Conservation (phyloP, 2,888 invertebrate genomes). For the Agrotis segetum region DNA sequence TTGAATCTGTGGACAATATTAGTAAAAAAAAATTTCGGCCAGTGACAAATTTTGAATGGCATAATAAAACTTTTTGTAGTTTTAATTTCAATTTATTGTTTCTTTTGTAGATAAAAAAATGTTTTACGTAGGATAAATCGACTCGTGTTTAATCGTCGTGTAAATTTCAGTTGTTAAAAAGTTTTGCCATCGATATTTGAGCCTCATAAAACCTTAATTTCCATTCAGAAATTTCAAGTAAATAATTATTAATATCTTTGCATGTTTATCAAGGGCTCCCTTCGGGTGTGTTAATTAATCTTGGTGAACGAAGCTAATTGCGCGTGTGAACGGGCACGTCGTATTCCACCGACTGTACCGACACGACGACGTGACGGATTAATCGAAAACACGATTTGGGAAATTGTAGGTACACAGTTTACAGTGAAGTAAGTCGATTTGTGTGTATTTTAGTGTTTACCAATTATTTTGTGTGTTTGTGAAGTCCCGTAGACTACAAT, state of each 20-base stretch:
- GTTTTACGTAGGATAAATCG: neutral
- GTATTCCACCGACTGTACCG: slow-evolving; percentile 50
- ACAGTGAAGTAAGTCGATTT: slow-evolving; percentile 38
- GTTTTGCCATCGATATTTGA: neutral
- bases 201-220: slow-evolving; percentile 12
- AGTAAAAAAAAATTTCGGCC: slow-evolving; percentile 14
- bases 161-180: neutral
- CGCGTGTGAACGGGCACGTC: slow-evolving; percentile 65
- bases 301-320: slow-evolving; percentile 79
- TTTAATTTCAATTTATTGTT: neutral
- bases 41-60: neutral
- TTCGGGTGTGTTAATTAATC: slow-evolving; percentile 79
- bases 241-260: slow-evolving; percentile 74
- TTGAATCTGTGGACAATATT: neutral
- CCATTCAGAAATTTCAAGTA: slow-evolving; percentile 60
- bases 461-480: slow-evolving; percentile 3
- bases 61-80: slow-evolving; percentile 1
- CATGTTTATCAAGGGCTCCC: slow-evolving; percentile 72
- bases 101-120: neutral
- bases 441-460: neutral
- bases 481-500: too few species aligned
- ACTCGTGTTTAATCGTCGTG: neutral
- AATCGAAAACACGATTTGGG: slow-evolving; percentile 56
- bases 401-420: slow-evolving; percentile 57
- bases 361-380: slow-evolving; percentile 68